Conservation (phyloP, 2,113 vertebrate genomes). For the Crotalus horridus region DNA sequence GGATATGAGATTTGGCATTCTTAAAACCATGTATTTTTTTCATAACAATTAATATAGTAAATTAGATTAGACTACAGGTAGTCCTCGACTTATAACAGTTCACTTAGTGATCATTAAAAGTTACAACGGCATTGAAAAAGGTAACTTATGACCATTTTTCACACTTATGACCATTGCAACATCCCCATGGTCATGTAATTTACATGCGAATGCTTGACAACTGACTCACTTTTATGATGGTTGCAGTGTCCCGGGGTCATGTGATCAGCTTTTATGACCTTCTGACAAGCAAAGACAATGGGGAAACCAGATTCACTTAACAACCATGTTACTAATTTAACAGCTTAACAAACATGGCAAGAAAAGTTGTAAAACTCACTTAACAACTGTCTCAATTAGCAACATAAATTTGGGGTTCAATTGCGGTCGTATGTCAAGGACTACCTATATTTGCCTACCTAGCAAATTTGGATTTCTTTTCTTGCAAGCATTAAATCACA, state of each 20-base stretch:
- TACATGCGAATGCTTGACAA: background rate
- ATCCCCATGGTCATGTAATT: background rate
- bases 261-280: background rate
- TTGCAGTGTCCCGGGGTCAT: background rate
- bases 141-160: too few relatives aligned
- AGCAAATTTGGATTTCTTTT: background rate
- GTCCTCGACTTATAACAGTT: background rate
- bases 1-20: background rate
- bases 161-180: background rate
- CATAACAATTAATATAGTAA: background rate
- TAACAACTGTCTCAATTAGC: too few relatives aligned
- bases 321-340: background rate
- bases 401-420: too few relatives aligned
- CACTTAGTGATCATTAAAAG: background rate
- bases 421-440: too few relatives aligned
- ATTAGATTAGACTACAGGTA: background rate
- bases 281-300: too few relatives aligned
- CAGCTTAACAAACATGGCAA: too few relatives aligned
- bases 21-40: background rate
- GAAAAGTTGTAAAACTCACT: too few relatives aligned
- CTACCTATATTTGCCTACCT: too few relatives aligned
- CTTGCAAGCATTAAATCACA: background rate
- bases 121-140: background rate
- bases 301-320: too few relatives aligned
- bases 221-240: background rate